A percentile compares a stretch with the other conserved stretches of the same genome.
phyloP scores from a whole-genome alignment of 2,797 vertebrate genomes.

The Brachymystax lenok region DNA sequence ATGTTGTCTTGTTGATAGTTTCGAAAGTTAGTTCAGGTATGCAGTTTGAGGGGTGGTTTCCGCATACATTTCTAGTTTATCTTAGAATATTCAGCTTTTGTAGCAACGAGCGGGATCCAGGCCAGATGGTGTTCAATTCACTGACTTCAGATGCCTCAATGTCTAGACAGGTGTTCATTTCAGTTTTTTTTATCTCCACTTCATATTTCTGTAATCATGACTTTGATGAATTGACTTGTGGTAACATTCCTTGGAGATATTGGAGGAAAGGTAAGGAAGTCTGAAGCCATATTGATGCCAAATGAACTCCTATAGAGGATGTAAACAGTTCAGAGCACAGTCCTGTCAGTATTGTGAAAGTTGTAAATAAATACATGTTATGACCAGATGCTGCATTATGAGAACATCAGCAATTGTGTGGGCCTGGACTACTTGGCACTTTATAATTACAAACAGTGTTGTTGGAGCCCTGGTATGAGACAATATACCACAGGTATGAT shows the following conservation, averaged over 20 bases:
- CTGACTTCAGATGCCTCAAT: not conserved
- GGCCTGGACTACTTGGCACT: conserved; percentile 34
- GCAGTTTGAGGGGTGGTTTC: not conserved
- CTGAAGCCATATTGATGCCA: conserved; percentile 69
- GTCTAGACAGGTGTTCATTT: not conserved
- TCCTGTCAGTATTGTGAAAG: conserved; percentile 51
- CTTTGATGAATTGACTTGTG: conserved; percentile 4
- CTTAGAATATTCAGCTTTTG: not conserved
- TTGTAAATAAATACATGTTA: conserved; percentile 27
- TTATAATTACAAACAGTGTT: conserved; percentile 29
- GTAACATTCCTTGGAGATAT: not conserved
- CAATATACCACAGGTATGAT: too few relatives aligned
- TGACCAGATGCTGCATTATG: not conserved
- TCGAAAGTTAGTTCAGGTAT: not conserved
- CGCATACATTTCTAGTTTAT: not conserved
- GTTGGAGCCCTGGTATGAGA: too few relatives aligned
- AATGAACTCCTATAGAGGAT: conserved; percentile 38
- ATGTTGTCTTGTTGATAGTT: not conserved
- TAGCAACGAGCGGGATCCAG: not conserved
- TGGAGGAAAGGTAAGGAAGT: conserved; percentile 50
- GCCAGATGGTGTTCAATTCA: not conserved
- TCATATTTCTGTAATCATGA: not conserved
- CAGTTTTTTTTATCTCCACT: not conserved
- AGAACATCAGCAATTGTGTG: conserved; percentile 22
- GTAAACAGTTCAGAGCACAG: conserved; percentile 25